Percentiles rank a stretch among this genome's conserved stretches.
phyloP scores from a whole-genome alignment of 2,797 vertebrate genomes.

The Chaenodraco wilsoni region DNA sequence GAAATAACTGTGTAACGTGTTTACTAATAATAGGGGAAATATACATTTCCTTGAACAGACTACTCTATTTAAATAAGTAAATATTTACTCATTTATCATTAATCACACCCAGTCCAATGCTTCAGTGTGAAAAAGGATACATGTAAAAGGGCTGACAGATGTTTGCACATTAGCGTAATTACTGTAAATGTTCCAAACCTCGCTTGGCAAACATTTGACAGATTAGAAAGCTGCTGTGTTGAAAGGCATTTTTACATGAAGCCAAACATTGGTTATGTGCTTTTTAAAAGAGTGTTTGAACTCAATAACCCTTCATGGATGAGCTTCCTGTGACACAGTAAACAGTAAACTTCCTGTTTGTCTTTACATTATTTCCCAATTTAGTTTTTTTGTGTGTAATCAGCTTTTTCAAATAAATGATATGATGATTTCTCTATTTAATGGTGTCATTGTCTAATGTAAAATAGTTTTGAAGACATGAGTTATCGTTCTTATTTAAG shows the following conservation, averaged over 20 bases:
- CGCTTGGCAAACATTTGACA: not conserved
- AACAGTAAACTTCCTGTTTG: not conserved
- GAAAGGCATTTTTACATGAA: slow-evolving; percentile 1
- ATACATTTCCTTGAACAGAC: not conserved
- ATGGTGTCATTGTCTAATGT: not conserved
- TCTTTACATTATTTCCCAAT: not conserved
- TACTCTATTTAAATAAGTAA: not conserved
- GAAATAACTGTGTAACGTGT: no score
- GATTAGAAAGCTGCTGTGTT: slow-evolving; percentile 13
- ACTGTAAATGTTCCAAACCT: not conserved
- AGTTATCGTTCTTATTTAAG: not conserved
- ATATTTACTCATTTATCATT: not conserved
- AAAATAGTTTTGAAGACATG: not conserved
- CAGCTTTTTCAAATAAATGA: slow-evolving; percentile 27
- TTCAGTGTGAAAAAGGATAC: not conserved
- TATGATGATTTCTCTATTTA: not conserved
- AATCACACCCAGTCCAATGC: not conserved
- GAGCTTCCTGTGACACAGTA: slow-evolving; percentile 1
- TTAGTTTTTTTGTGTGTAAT: slow-evolving; percentile 5
- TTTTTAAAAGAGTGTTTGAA: not conserved
- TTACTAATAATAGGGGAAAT: not conserved
- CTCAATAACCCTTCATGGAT: not conserved
- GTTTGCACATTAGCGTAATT: not conserved
- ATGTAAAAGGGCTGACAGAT: slow-evolving; percentile 15
- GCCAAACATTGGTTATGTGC: not conserved